These are phyloP conservation scores for Drosophila nr. medialis DNA, from an alignment of 2,888 invertebrate genomes.

Conservation along the genomic window DNA sequence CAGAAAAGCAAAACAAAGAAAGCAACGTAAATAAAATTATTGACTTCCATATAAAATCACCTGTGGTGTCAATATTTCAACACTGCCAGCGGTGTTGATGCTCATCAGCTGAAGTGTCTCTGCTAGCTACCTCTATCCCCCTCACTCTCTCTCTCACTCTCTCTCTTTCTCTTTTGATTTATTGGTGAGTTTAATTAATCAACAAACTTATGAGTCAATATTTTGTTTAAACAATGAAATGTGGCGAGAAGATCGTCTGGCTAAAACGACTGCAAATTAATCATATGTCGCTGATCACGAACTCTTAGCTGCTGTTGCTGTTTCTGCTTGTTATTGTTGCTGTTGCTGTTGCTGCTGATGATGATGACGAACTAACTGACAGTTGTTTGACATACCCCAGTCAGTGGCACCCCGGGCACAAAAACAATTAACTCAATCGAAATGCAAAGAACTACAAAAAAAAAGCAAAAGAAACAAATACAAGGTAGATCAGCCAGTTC, in stretches of 20 bases:
- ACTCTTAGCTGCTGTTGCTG: slow-evolving; percentile 39
- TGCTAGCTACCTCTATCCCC: neutral
- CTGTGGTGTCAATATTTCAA: slow-evolving; percentile 82
- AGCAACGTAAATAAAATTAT: slow-evolving; percentile 33
- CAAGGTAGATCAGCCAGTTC: neutral
- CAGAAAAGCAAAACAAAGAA: slow-evolving; percentile 13
- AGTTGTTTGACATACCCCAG: slow-evolving; percentile 81
- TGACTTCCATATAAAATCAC: slow-evolving; percentile 78
- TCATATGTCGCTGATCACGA: slow-evolving; percentile 69
- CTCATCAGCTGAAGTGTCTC: slow-evolving; percentile 62
- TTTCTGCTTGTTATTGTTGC: slow-evolving; percentile 12
- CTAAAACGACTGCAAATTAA: slow-evolving; percentile 74
- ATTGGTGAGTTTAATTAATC: slow-evolving; percentile 78
- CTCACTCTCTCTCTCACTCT: neutral
- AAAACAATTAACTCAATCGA: slow-evolving; percentile 76
- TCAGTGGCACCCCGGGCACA: slow-evolving; percentile 68
- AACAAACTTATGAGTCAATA: slow-evolving; percentile 76
- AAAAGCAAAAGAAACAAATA: neutral
- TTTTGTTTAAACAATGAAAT: slow-evolving; percentile 68
- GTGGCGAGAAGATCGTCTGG: slow-evolving; percentile 43
- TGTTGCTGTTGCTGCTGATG: slow-evolving; percentile 33
- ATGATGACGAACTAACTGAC: slow-evolving; percentile 78
- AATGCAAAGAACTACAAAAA: slow-evolving; percentile 59
- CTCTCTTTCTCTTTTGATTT: slow-evolving; percentile 60
- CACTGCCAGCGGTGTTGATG: slow-evolving; percentile 80